phyloP scores from a whole-genome alignment of 2,797 vertebrate species.

The Thripadectes ignobilis region DNA sequence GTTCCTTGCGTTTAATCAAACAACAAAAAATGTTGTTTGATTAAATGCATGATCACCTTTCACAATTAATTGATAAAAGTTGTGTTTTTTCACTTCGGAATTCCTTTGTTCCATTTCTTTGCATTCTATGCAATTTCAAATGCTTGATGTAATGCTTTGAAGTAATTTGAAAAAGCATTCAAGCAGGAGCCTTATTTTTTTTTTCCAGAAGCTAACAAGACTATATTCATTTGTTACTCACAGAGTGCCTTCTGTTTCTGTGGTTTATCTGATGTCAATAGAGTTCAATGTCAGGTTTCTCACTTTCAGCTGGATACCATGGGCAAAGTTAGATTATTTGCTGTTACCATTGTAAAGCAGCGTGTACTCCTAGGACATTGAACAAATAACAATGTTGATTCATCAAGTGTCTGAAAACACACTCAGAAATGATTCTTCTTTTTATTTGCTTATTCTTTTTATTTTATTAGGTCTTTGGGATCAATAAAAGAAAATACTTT shows the following conservation, averaged over 20 bases:
- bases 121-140: background rate
- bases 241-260: background rate
- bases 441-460: conserved; percentile 21
- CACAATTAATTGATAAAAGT: background rate
- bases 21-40: background rate
- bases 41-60: background rate
- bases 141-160: background rate
- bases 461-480: background rate
- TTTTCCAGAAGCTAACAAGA: background rate
- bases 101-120: background rate
- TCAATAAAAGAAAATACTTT: conserved; percentile 54
- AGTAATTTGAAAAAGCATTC: background rate
- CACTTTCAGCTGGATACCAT: background rate
- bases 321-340: background rate
- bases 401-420: background rate
- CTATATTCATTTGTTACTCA: background rate
- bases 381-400: conserved; percentile 9
- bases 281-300: background rate
- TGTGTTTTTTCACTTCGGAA: background rate
- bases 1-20: background rate
- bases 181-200: background rate
- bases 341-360: background rate
- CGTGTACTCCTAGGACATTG: background rate
- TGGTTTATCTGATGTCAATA: background rate
- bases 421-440: background rate